Percentiles rank a stretch among this genome's conserved stretches.
These are phyloP conservation scores for Eupeodes corollae DNA, from an alignment of 1,140 invertebrate genomes.

Conservation along the genomic window DNA sequence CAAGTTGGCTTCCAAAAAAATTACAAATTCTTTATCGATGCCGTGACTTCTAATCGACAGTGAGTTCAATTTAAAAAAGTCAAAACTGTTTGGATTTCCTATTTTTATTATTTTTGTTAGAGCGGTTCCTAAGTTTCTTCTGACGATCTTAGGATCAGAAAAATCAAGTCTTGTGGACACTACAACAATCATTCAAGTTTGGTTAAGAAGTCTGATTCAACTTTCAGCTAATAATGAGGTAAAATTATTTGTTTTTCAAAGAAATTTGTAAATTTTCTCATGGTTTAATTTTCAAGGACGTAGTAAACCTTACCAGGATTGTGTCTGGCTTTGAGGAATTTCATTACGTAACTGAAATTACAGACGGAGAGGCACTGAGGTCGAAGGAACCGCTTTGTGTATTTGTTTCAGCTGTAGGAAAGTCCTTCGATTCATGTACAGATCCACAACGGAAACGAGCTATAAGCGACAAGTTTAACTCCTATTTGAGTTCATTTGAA, in stretches of 20 bases:
- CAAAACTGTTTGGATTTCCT: neutral
- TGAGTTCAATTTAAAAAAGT: neutral
- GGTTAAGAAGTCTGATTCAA: constrained; percentile 28
- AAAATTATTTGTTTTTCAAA: neutral
- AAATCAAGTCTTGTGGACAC: constrained; percentile 1
- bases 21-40: constrained; percentile 14
- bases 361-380: constrained; percentile 11
- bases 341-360: constrained; percentile 4
- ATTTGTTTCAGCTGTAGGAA: constrained; percentile 27
- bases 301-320: constrained; percentile 12
- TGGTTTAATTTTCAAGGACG: constrained; percentile 2
- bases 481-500: constrained; percentile 27
- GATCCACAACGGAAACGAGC: constrained; percentile 16
- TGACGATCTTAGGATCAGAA: constrained; percentile 12
- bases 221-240: constrained; percentile 20
- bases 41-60: constrained; percentile 16
- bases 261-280: neutral
- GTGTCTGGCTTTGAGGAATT: constrained; percentile 21
- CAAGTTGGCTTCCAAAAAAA: constrained; percentile 7
- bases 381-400: constrained; percentile 27
- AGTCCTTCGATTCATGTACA: constrained; percentile 12
- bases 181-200: constrained; percentile 21
- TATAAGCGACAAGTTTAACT: constrained; percentile 24
- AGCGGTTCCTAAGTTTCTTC: constrained; percentile 21
- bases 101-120: constrained; percentile 1